A percentile compares a stretch with the other conserved stretches of the same genome.
Conservation (phyloP, 2,888 invertebrate species). For the Tipula confusa region DNA sequence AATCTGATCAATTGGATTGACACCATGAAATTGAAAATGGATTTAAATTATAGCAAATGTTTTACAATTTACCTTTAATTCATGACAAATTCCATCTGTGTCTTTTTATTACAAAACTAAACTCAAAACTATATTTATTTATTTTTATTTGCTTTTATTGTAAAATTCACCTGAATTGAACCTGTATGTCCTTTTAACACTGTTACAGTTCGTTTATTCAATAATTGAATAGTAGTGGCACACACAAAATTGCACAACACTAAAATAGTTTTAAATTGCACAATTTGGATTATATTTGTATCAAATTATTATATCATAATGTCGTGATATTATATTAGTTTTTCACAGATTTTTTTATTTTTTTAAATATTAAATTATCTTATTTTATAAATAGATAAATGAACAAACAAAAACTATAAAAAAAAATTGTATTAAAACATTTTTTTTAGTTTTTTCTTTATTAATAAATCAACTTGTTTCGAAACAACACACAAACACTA, state of each 20-base stretch:
- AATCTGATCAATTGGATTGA: too few species aligned
- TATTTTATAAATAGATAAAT: not conserved
- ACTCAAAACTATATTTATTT: not conserved
- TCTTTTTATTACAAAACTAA: not conserved
- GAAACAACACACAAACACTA: not conserved
- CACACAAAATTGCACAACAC: not conserved
- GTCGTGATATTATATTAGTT: not conserved
- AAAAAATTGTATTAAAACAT: not conserved
- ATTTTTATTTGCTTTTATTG: not conserved
- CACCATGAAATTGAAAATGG: too few species aligned
- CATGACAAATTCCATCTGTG: too few species aligned
- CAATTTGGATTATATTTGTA: not conserved
- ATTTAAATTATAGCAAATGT: too few species aligned
- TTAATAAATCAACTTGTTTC: not conserved
- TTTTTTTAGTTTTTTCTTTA: too few species aligned
- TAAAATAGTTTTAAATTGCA: not conserved
- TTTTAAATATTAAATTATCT: too few species aligned
- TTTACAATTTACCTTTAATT: too few species aligned
- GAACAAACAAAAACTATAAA: not conserved
- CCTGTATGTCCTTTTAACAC: not conserved
- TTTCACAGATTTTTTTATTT: too few species aligned
- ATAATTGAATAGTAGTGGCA: not conserved
- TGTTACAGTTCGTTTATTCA: not conserved
- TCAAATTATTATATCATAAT: not conserved
- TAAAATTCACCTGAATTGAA: not conserved